Evolutionary conservation across 1,140 invertebrate species (phyloP).

Genomic region (Eumeta japonica): DNA sequence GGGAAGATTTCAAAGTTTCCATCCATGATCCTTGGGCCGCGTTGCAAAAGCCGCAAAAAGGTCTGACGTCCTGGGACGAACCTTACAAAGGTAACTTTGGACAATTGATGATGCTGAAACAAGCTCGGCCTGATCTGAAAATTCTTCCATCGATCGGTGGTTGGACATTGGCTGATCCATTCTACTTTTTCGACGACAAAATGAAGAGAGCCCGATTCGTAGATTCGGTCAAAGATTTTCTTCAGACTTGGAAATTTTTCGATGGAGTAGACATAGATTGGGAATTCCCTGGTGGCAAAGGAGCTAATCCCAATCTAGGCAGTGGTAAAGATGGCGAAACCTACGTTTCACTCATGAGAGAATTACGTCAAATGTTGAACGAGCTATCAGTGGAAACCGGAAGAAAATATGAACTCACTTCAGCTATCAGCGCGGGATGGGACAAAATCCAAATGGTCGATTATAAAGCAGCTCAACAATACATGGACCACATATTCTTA

Average conservation of each 20-base stretch:
- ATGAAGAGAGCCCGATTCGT: constrained; percentile 41
- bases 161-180: constrained; percentile 51
- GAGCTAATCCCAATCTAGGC: constrained; percentile 42
- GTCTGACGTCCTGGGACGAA: constrained; percentile 46
- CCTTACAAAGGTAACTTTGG: constrained; percentile 53
- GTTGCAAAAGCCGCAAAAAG: constrained; percentile 49
- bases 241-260: constrained; percentile 51
- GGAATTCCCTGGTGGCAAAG: constrained; percentile 51
- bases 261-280: constrained; percentile 51
- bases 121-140: constrained; percentile 43
- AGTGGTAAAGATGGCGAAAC: constrained; percentile 38
- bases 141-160: constrained; percentile 47
- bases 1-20: constrained; percentile 49
- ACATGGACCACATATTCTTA: constrained; percentile 50
- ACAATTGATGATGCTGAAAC: constrained; percentile 47
- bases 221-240: constrained; percentile 45
- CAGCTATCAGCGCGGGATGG: constrained; percentile 48
- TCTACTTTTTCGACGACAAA: constrained; percentile 47
- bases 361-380: constrained; percentile 43
- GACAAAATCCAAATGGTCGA: constrained; percentile 50
- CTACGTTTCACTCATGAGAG: constrained; percentile 43
- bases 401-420: constrained; percentile 45
- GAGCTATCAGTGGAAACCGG: constrained; percentile 37
- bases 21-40: constrained; percentile 52
- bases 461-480: constrained; percentile 41